These are phyloP conservation scores for Stichodactyla mertensii DNA, from an alignment of 64 coral and sea anemone species.

Conservation along the genomic window DNA sequence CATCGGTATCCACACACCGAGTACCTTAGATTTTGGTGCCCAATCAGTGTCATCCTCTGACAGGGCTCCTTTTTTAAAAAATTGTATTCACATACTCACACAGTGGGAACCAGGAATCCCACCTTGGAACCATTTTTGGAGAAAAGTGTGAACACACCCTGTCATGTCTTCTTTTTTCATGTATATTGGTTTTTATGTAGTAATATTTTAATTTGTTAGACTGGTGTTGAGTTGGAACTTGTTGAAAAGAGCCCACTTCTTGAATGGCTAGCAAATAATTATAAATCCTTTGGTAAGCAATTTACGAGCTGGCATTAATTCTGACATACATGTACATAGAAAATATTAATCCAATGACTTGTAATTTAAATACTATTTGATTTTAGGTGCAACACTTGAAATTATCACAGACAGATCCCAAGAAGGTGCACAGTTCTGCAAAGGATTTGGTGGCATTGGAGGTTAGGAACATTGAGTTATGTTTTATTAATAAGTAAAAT, in stretches of 20 bases:
- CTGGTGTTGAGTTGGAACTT: constrained; percentile 89
- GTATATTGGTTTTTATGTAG: too few species aligned
- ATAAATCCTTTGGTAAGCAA: constrained; percentile 86
- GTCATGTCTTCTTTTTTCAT: background rate
- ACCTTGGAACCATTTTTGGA: too few species aligned
- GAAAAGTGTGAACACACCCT: too few species aligned
- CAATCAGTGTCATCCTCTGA: too few species aligned
- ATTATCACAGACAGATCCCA: constrained; percentile 97
- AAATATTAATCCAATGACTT: background rate
- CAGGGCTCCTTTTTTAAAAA: too few species aligned
- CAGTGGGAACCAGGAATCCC: too few species aligned
- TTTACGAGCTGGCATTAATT: background rate
- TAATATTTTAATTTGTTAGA: constrained; percentile 33
- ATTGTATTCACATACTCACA: too few species aligned
- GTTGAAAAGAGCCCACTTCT: constrained; percentile 85
- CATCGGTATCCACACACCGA: background rate
- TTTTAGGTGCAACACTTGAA: constrained; percentile 86
- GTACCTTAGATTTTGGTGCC: background rate
- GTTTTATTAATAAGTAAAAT: too few species aligned
- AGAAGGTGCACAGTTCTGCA: constrained; percentile 98
- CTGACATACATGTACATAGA: too few species aligned
- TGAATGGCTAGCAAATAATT: constrained; percentile 98
- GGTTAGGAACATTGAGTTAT: constrained; percentile 21
- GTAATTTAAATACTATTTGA: background rate
- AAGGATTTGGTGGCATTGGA: constrained; percentile 98